Conservation (phyloP, 1,140 invertebrate species). For the Heliconius nattereri region DNA sequence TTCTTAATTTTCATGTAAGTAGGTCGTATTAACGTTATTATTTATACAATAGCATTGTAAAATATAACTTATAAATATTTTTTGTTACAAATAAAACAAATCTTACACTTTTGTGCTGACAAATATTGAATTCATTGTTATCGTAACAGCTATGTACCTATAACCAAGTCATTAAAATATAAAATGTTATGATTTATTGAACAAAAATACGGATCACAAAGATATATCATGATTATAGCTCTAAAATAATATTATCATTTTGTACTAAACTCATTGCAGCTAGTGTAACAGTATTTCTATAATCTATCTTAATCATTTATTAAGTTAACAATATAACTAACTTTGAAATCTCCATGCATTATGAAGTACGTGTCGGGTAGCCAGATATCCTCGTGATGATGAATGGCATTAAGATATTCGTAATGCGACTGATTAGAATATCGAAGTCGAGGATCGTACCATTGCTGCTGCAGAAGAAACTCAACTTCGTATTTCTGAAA, state of each 20-base stretch:
- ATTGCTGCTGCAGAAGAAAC: conserved; percentile 94
- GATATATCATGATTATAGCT: not conserved
- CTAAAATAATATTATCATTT: not conserved
- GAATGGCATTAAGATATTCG: conserved; percentile 93
- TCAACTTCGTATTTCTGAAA: conserved; percentile 96
- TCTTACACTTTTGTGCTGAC: not conserved
- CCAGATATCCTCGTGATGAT: conserved; percentile 94
- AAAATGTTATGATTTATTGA: not conserved
- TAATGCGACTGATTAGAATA: conserved; percentile 93
- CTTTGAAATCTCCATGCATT: conserved; percentile 96
- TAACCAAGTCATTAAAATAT: conserved; percentile 5
- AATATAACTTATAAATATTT: not conserved
- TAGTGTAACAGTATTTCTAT: conserved; percentile 5
- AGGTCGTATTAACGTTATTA: not conserved
- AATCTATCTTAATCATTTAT: not conserved
- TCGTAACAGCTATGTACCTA: not conserved
- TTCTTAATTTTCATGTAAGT: not conserved
- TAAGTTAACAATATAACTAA: conserved; percentile 39
- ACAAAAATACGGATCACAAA: not conserved
- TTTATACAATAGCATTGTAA: not conserved
- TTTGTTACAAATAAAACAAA: not conserved
- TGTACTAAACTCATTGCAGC: not conserved
- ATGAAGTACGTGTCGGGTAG: conserved; percentile 96
- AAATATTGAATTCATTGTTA: not conserved
- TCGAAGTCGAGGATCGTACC: conserved; percentile 92